These are phyloP conservation scores for Papilio xuthus DNA, from an alignment of 1,140 invertebrate species.

Conservation along the genomic window DNA sequence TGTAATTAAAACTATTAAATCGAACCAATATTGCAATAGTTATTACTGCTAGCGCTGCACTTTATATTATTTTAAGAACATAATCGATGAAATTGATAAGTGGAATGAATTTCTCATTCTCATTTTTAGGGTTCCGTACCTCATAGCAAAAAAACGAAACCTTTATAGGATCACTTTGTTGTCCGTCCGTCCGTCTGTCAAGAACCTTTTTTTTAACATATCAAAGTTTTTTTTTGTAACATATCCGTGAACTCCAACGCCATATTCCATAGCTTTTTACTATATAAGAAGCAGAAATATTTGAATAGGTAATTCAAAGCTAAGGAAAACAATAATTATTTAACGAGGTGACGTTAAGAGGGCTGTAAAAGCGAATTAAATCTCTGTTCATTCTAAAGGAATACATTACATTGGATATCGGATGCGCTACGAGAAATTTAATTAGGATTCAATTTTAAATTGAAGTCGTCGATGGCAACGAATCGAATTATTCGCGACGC, in stretches of 20 bases:
- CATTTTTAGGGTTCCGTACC: too few species aligned
- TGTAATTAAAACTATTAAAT: too few species aligned
- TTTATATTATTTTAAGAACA: background rate
- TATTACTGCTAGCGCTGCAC: background rate
- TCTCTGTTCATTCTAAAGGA: background rate
- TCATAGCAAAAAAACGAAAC: too few species aligned
- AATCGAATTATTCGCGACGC: conserved; percentile 7
- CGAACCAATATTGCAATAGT: too few species aligned
- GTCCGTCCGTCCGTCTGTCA: too few species aligned
- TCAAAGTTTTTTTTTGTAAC: background rate
- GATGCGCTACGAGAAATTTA: conserved; percentile 3
- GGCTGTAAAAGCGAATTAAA: conserved; percentile 54
- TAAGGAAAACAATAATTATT: background rate
- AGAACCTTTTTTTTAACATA: too few species aligned
- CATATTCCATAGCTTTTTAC: background rate
- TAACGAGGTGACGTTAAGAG: background rate
- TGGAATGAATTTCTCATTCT: background rate
- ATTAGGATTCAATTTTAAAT: conserved; percentile 28
- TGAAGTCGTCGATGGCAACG: background rate
- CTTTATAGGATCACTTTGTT: too few species aligned
- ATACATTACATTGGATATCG: background rate
- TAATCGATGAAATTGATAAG: background rate
- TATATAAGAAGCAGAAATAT: background rate
- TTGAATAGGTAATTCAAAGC: background rate
- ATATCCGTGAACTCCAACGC: too few species aligned